Percentiles rank a stretch among this genome's conserved stretches.
These are phyloP conservation scores for Lineus longissimus DNA, from an alignment of 1,140 invertebrate species.

Conservation along the genomic window DNA sequence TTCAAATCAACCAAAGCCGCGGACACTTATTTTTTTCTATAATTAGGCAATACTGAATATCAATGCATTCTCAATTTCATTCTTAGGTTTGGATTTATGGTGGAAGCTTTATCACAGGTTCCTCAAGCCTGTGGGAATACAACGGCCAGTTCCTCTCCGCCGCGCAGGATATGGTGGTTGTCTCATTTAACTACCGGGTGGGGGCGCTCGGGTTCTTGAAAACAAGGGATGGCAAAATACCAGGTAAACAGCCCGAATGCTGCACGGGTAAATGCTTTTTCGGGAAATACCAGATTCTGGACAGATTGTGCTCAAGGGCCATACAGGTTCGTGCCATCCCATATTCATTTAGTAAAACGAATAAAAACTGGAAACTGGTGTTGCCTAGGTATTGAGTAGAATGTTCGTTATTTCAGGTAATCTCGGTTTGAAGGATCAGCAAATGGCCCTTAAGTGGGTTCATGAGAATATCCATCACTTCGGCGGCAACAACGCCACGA, in stretches of 20 bases:
- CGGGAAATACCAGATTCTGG: too few species aligned
- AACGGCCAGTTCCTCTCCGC: conserved; percentile 79
- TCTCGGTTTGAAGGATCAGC: conserved; percentile 36
- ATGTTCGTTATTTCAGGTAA: conserved; percentile 38
- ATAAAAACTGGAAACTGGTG: too few species aligned
- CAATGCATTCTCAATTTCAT: too few species aligned
- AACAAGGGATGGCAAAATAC: conserved; percentile 60
- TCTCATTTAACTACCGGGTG: conserved; percentile 88
- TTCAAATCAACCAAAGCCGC: too few species aligned
- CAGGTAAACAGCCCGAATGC: conserved; percentile 10
- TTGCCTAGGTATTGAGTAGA: too few species aligned
- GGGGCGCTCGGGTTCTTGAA: conserved; percentile 84
- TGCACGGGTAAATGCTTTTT: too few species aligned
- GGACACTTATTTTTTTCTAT: too few species aligned
- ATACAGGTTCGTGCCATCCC: too few species aligned
- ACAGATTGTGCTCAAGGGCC: too few species aligned
- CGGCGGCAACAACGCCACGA: conserved; percentile 30
- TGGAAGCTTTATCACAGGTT: conserved; percentile 79
- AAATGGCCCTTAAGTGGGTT: conserved; percentile 35
- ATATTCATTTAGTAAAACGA: too few species aligned
- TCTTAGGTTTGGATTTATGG: conserved; percentile 92
- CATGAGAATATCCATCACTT: conserved; percentile 37
- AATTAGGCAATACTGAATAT: too few species aligned
- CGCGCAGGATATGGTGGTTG: conserved; percentile 74
- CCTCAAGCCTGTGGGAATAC: conserved; percentile 87